These are phyloP conservation scores for Dryobates pubescens DNA, from an alignment of 2,797 vertebrate species.

Conservation along the genomic window DNA sequence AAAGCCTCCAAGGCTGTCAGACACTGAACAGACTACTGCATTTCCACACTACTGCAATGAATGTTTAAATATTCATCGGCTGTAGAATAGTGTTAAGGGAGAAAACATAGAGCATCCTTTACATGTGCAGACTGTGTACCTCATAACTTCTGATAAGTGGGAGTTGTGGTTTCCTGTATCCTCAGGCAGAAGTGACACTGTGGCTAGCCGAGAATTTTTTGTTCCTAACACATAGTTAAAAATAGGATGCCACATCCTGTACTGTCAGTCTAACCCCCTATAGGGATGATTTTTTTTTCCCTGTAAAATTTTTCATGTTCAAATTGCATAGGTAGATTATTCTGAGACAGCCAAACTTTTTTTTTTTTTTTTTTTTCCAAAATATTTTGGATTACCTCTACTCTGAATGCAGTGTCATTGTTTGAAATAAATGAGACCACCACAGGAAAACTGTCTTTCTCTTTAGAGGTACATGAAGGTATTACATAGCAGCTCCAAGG, in stretches of 20 bases:
- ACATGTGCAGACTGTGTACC: background rate
- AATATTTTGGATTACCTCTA: background rate
- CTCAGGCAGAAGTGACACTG: background rate
- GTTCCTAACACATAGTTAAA: background rate
- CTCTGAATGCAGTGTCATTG: fast-evolving
- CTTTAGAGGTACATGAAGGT: background rate
- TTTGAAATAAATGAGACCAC: background rate
- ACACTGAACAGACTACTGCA: background rate
- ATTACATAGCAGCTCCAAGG: background rate
- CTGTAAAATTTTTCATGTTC: background rate
- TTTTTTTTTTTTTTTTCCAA: background rate
- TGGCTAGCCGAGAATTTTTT: background rate
- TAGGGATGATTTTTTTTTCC: background rate
- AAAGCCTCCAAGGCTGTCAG: background rate
- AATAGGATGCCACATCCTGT: background rate
- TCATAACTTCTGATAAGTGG: constrained; percentile 28
- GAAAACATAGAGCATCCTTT: constrained; percentile 6
- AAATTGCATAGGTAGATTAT: background rate
- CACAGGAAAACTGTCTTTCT: background rate
- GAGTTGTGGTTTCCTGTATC: constrained; percentile 19
- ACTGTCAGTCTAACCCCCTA: background rate
- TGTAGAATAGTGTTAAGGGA: background rate
- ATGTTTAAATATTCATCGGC: constrained; percentile 50
- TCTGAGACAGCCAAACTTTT: background rate
- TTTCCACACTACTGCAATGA: background rate